Percentiles rank a stretch among this genome's conserved stretches.
Conservation (phyloP, 2,113 vertebrate species). For the Sakesphorus luctuosus region DNA sequence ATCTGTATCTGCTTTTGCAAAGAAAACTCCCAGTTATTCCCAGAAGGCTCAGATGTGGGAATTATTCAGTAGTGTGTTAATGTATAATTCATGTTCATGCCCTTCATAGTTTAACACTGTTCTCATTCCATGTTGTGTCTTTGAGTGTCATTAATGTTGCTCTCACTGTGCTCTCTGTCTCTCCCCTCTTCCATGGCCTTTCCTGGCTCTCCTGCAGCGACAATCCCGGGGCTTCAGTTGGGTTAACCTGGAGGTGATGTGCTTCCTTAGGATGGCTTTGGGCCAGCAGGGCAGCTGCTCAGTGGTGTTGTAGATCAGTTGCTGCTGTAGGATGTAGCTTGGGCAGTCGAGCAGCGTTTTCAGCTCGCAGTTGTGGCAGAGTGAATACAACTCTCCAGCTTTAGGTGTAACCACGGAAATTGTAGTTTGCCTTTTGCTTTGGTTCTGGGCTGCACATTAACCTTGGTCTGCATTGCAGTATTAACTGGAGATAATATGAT, state of each 20-base stretch:
- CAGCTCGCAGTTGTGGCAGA: neutral
- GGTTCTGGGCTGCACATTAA: neutral
- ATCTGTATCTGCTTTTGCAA: neutral
- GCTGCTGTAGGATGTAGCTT: neutral
- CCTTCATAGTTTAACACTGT: neutral
- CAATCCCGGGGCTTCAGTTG: slow-evolving; percentile 48
- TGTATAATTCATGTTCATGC: neutral
- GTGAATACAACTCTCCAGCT: neutral
- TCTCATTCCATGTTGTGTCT: neutral
- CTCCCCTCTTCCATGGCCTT: neutral
- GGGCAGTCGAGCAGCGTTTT: neutral
- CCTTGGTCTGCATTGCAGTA: neutral
- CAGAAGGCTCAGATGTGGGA: neutral
- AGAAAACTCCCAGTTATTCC: neutral
- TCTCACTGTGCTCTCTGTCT: neutral
- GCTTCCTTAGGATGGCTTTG: neutral
- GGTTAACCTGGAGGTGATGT: slow-evolving; percentile 65
- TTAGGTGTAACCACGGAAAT: neutral
- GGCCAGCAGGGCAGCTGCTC: neutral
- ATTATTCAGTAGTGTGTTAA: neutral
- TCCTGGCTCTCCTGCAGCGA: slow-evolving; percentile 7
- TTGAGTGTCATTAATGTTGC: neutral
- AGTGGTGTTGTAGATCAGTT: neutral
- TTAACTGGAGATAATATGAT: neutral
- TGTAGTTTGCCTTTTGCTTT: neutral